Conservation (phyloP, 2,113 vertebrate species). For the Merops nubicus region DNA sequence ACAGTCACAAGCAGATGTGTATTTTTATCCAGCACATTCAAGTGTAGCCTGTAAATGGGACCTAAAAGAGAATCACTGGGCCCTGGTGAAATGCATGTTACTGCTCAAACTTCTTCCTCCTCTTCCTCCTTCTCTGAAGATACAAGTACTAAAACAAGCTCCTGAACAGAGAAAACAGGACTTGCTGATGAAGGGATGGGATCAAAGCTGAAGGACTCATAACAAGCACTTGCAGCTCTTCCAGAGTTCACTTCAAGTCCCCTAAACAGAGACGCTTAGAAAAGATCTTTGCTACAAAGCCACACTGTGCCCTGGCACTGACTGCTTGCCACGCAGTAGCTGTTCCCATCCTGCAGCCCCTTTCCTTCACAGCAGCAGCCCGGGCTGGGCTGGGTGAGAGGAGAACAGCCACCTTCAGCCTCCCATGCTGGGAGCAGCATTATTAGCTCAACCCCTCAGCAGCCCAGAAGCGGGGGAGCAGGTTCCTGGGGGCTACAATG, state of each 20-base stretch:
- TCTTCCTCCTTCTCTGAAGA: neutral
- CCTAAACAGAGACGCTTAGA: neutral
- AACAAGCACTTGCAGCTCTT: neutral
- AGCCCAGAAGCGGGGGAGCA: neutral
- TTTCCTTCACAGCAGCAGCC: neutral
- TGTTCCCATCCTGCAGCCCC: neutral
- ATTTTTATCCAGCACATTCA: neutral
- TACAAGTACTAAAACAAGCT: neutral
- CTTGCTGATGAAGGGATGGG: neutral
- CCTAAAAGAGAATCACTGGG: neutral
- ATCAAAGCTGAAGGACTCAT: neutral
- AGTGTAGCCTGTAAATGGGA: neutral
- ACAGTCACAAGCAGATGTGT: neutral
- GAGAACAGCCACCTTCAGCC: neutral
- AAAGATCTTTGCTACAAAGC: neutral
- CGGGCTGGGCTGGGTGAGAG: rapidly evolving
- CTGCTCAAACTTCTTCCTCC: neutral
- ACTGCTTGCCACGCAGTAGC: rapidly evolving
- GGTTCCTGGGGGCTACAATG: rapidly evolving
- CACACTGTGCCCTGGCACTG: neutral
- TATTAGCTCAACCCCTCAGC: neutral
- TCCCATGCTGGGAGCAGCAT: neutral
- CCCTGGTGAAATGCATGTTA: neutral
- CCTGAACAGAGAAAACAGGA: neutral
- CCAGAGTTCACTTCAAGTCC: neutral